Base-by-base conservation (phyloP, 2,113 vertebrate genomes). In the Vimba vimba region DNA sequence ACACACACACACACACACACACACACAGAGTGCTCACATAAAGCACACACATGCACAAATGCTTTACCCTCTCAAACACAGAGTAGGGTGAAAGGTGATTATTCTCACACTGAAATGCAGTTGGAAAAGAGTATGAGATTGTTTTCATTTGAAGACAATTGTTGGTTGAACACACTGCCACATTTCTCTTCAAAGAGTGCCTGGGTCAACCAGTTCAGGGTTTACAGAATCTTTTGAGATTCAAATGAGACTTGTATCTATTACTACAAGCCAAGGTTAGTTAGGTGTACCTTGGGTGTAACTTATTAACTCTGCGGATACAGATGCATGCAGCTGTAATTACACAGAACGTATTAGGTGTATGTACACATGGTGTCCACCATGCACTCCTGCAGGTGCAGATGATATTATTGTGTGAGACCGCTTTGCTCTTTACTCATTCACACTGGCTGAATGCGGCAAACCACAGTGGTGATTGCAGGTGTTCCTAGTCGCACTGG, bases 11-110 rank as follows among this genome's bases (percentile, higher is more conserved):
- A 83, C 84, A 57, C 62, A 57, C 80, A 60, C 82, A 47, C 47
- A 7, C 45, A 84, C 83, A 84, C 69, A 47, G 9, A 4, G 33
- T 85, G 88, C 76, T 88, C 84, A 62, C 27, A 43, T 80, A 7
- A 84, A 79, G 39, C 15, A 25, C 78, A 64, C 47, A 30, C 62
- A 47, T 30, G 27, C 79, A 74, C 52, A 83, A 27, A 71, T 88
- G 19, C 77, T 86, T 47, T 68, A 23, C 52, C 5, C 73, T 82
- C 83, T 81, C 45, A 78, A 82, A 85, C 60, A 81, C 57, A 23
- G 43, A 77, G 39, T n/a, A 71, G 50, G 66, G 73, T 68, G 73
- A 86, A 83, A 84, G 69, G 80, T 82, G 87, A 87, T 88, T 87
- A 90, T 85, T 86, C 86, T 86, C 86, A 68, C 52, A 43, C 59